Percentiles rank a stretch among this genome's conserved stretches.
Conservation (phyloP, 2,797 vertebrate genomes). For the Heteromormyrus szaboi region DNA sequence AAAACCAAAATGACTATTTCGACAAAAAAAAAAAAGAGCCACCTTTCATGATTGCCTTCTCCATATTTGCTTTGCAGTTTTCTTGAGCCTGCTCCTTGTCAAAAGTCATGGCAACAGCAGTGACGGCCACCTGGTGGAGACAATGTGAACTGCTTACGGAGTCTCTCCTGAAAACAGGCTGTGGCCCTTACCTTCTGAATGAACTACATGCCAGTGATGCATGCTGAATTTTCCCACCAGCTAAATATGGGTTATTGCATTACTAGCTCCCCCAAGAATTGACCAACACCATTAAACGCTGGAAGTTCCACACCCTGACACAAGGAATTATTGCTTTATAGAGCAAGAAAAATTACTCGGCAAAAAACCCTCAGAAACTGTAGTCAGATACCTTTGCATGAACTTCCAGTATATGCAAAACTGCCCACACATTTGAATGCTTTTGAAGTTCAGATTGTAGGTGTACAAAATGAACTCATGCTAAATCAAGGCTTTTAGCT, state of each 20-base stretch:
- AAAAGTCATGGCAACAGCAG: conserved; percentile 91
- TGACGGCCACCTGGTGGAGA: conserved; percentile 78
- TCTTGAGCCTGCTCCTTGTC: conserved; percentile 85
- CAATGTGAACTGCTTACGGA: not conserved
- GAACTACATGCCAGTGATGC: not conserved
- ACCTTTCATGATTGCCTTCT: conserved; percentile 80
- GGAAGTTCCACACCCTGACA: not conserved
- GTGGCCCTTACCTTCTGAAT: not conserved
- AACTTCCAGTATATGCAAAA: not conserved
- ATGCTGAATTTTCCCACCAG: not conserved
- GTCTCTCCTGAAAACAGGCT: not conserved
- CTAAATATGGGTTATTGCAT: not conserved
- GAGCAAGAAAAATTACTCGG: not conserved
- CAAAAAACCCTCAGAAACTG: not conserved
- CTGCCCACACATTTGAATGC: not conserved
- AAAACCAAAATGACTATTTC: not conserved
- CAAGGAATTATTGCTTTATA: not conserved
- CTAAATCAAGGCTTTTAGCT: not conserved
- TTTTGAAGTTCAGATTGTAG: not conserved
- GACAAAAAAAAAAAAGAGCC: conserved; percentile 23
- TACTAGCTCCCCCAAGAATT: not conserved
- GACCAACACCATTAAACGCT: not conserved
- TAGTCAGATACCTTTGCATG: not conserved
- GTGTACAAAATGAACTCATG: not conserved
- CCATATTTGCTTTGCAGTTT: conserved; percentile 55